Percentiles rank a stretch among this genome's conserved stretches.
phyloP scores from a whole-genome alignment of 2,113 vertebrate species.

The Sula dactylatra region DNA sequence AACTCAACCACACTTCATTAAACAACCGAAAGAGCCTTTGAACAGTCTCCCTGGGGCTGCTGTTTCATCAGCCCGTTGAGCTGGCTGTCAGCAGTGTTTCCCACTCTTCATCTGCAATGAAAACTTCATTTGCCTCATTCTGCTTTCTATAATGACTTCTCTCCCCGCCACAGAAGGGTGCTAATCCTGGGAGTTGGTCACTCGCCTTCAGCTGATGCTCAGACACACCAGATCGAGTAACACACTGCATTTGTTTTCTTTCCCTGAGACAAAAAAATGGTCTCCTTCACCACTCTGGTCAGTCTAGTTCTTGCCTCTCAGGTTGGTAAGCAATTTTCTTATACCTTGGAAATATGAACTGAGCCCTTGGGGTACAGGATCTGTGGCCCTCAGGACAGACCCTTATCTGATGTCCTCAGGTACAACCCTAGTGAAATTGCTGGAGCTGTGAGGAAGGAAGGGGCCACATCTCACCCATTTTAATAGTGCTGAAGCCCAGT shows the following conservation, averaged over 20 bases:
- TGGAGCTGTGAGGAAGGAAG: not conserved
- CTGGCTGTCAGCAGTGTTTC: not conserved
- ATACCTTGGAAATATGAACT: not conserved
- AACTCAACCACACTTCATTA: conserved; percentile 30
- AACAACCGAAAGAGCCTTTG: not conserved
- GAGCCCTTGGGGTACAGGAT: not conserved
- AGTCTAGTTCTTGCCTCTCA: not conserved
- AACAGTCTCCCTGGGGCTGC: not conserved
- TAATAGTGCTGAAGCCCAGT: not conserved
- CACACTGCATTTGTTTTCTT: not conserved
- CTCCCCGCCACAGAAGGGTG: not conserved
- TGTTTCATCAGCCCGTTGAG: not conserved
- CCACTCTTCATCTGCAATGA: not conserved
- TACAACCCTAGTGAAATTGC: not conserved
- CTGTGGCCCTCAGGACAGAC: not conserved
- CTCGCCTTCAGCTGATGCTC: not conserved
- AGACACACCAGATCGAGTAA: not conserved
- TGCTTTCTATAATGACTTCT: not conserved
- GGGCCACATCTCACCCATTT: not conserved
- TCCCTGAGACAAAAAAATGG: not conserved
- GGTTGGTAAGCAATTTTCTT: not conserved
- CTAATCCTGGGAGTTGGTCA: not conserved
- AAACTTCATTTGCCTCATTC: not conserved
- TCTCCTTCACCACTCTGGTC: not conserved
- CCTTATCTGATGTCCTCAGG: not conserved